Evolutionary conservation across 1,140 invertebrate species (phyloP).

Genomic region (Holcopasites calliopsidis): DNA sequence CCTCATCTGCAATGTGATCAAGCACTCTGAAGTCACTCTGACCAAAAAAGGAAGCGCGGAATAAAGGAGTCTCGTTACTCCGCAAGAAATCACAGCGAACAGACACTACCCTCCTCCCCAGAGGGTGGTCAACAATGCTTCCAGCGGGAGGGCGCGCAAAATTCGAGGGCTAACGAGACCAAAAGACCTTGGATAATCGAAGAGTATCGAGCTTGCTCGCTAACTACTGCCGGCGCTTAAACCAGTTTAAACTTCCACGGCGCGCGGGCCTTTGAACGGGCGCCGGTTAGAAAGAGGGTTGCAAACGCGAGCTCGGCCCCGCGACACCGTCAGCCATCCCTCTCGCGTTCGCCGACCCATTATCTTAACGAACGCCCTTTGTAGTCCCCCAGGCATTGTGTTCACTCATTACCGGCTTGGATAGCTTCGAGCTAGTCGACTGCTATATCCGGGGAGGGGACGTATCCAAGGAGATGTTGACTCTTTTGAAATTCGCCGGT

Average conservation of each 20-base stretch:
- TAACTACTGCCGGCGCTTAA: slow-evolving; percentile 30
- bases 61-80: not conserved
- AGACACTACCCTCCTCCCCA: not conserved
- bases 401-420: not conserved
- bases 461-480: not conserved
- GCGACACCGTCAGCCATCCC: not conserved
- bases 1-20: not conserved
- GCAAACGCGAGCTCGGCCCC: not conserved
- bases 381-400: slow-evolving; percentile 7
- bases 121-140: slow-evolving; percentile 18
- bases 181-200: slow-evolving; percentile 32
- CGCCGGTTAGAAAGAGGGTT: not conserved
- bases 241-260: slow-evolving; percentile 25
- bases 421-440: not conserved
- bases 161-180: slow-evolving; percentile 31
- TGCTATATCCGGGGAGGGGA: not conserved
- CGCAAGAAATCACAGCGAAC: not conserved
- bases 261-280: not conserved
- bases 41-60: not conserved
- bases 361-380: slow-evolving; percentile 40
- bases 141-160: slow-evolving; percentile 19
- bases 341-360: slow-evolving; percentile 8
- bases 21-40: not conserved
- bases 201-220: slow-evolving; percentile 11
- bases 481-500: too few species aligned